Evolutionary conservation across 2,113 vertebrate genomes (phyloP).

Genomic region (Eira barbara): DNA sequence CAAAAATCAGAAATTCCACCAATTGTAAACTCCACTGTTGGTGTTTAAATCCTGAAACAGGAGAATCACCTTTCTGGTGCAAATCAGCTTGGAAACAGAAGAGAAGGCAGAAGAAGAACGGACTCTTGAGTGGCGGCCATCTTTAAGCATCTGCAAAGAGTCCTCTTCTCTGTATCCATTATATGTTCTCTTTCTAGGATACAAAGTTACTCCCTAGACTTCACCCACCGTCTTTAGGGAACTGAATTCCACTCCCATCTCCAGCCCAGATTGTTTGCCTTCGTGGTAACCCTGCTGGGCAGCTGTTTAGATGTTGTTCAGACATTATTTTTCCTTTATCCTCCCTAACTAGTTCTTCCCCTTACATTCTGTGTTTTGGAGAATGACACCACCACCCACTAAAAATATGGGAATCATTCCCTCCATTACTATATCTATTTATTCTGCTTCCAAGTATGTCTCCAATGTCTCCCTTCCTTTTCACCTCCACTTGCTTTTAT

Average conservation of each 20-base stretch:
- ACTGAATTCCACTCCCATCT: neutral
- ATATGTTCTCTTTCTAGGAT: neutral
- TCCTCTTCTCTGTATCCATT: neutral
- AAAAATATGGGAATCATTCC: neutral
- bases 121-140: neutral
- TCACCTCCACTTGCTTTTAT: neutral
- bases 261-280: neutral
- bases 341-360: neutral
- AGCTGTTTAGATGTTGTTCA: neutral
- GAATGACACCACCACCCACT: neutral
- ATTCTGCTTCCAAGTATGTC: neutral
- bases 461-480: neutral
- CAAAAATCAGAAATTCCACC: neutral
- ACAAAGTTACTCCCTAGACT: neutral
- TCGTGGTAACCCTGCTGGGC: neutral
- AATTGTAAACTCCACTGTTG: neutral
- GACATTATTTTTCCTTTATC: neutral
- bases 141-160: neutral
- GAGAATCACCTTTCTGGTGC: neutral
- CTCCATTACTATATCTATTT: neutral
- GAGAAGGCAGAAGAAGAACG: neutral
- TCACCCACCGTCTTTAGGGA: neutral
- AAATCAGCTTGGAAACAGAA: neutral
- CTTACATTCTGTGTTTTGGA: neutral
- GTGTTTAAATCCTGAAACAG: neutral